phyloP scores from a whole-genome alignment of 2,113 vertebrate genomes.

The Polypterus senegalus region DNA sequence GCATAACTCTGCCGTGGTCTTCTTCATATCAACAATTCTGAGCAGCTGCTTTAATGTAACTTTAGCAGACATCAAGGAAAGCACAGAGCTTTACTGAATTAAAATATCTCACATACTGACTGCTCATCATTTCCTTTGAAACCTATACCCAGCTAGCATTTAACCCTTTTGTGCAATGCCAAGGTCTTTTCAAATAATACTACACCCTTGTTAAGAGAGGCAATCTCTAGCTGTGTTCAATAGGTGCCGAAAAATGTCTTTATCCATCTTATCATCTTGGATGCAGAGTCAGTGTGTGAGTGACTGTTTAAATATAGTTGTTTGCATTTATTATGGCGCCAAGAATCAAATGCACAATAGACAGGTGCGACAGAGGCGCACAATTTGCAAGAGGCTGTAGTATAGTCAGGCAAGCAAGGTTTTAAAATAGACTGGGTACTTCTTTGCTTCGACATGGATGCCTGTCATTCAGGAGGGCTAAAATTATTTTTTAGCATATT shows the following conservation, averaged over 20 bases:
- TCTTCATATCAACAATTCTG: constrained; percentile 36
- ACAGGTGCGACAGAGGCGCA: constrained; percentile 10
- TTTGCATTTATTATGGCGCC: neutral
- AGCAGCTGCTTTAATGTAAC: constrained; percentile 69
- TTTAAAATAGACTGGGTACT: too few relatives aligned
- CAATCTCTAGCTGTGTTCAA: constrained; percentile 11
- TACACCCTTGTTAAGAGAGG: constrained; percentile 10
- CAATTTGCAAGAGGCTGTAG: neutral
- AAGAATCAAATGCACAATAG: neutral
- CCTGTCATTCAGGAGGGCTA: too few relatives aligned
- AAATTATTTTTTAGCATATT: too few relatives aligned
- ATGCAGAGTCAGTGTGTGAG: constrained; percentile 16
- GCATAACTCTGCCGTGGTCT: constrained; percentile 37
- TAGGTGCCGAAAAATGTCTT: constrained; percentile 11
- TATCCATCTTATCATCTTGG: constrained; percentile 1
- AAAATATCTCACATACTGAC: constrained; percentile 69
- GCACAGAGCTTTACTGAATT: constrained; percentile 61
- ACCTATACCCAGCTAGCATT: constrained; percentile 55
- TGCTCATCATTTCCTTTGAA: constrained; percentile 73
- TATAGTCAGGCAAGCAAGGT: too few relatives aligned
- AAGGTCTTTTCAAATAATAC: constrained; percentile 37
- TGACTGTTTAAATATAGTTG: constrained; percentile 4
- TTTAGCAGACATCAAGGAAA: constrained; percentile 74
- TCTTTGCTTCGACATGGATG: too few relatives aligned
- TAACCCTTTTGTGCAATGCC: constrained; percentile 37